These are phyloP conservation scores for Diceros bicornis DNA, from an alignment of 2,797 vertebrate species.

Conservation along the genomic window DNA sequence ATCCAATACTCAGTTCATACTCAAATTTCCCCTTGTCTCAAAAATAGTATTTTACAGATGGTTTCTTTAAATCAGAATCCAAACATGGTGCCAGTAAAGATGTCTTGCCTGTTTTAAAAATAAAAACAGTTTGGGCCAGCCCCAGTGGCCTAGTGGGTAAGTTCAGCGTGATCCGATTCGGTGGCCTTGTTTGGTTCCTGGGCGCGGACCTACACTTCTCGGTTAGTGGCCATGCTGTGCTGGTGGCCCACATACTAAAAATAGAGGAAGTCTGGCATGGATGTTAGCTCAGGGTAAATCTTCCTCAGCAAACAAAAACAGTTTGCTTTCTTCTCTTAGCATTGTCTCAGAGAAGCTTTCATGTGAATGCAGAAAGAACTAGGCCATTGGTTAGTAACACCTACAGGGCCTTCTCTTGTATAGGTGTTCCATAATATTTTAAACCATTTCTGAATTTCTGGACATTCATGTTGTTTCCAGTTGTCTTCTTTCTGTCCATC, in stretches of 20 bases:
- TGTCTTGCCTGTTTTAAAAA: not conserved
- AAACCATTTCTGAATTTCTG: not conserved
- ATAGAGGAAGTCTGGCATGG: too few species aligned
- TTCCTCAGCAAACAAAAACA: too few species aligned
- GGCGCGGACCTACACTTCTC: too few species aligned
- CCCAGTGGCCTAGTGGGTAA: too few species aligned
- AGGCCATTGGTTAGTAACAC: not conserved
- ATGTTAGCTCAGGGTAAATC: too few species aligned
- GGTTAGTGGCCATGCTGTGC: too few species aligned
- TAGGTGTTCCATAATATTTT: rapidly evolving
- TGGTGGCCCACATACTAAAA: too few species aligned
- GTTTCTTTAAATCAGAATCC: not conserved
- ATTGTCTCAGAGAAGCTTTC: not conserved
- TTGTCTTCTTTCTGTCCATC: not conserved
- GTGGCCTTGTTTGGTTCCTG: too few species aligned
- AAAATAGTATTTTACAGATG: not conserved
- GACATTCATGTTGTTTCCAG: not conserved
- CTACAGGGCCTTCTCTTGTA: not conserved
- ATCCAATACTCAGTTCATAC: not conserved
- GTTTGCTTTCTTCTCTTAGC: not conserved
- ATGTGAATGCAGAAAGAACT: rapidly evolving
- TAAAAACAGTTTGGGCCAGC: too few species aligned
- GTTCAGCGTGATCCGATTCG: too few species aligned
- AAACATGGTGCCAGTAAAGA: not conserved
- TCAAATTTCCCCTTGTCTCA: not conserved